Evolutionary conservation across 2,113 vertebrate genomes (phyloP), one percentile per base, ranked within the genome.

Genomic region (Seriola quinqueradiata): DNA sequence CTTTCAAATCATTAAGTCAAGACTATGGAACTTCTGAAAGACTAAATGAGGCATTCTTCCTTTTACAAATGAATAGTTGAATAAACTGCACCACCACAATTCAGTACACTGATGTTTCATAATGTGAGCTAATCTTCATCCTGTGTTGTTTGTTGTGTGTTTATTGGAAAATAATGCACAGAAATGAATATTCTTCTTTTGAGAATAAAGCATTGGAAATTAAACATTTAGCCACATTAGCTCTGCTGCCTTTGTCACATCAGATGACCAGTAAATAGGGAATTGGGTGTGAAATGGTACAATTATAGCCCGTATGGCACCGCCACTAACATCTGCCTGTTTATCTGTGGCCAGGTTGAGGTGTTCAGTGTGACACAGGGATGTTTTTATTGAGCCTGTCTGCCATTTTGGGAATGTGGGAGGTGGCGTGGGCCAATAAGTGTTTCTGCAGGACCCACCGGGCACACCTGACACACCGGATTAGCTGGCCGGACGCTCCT

Each of bases 391-490:
- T 72, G 73, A 73, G 84, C 83, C 69, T 44, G 71, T 63, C 75
- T 88, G 89, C 85, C 84, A 86, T 88, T 83, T 87, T 69, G 67
- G 59, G 59, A 77, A 68, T 8, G 16, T 44, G 19, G 61, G 42
- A 77, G 55, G 57, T 14, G 10, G 42, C 68, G 38, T 0, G 72
- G 46, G 65, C 75, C 80, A 87, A 78, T 84, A 88, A 82, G 80
- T 81, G 87, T 80, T 90, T 82, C 77, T 76, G 54, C 28, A 16
- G 58, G 76, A 79, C 66, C 89, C 85, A 67, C 40, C 0, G 74
- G 88, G 84, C 91, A 89, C 80, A 87, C 84, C 85, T 92, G 92
- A 90, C 92, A 93, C 48, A 50, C 70, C 46, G 84, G 77, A 90
- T 94, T 94, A 93, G 82, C 70, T 83, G 79, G 40, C 67, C 17